These are phyloP conservation scores for Andrena haemorrhoa DNA, from an alignment of 2,888 invertebrate genomes.

Conservation along the genomic window DNA sequence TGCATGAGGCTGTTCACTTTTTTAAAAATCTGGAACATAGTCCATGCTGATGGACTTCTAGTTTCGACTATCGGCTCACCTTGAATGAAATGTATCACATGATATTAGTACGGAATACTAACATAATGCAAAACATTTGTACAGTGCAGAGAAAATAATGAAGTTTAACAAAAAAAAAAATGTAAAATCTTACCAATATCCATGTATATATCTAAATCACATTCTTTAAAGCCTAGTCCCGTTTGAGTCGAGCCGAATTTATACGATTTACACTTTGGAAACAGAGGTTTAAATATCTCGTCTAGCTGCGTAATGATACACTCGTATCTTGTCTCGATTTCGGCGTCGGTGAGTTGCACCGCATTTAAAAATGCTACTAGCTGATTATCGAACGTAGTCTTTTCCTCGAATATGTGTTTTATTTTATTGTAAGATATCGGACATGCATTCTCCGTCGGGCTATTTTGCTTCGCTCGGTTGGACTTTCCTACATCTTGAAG, in stretches of 20 bases:
- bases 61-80: slow-evolving; percentile 44
- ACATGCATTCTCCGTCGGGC: slow-evolving; percentile 30
- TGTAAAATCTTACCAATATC: slow-evolving; percentile 83
- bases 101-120: too few relatives aligned
- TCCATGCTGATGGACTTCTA: slow-evolving; percentile 44
- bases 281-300: slow-evolving; percentile 70
- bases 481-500: slow-evolving; percentile 6
- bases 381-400: slow-evolving; percentile 74
- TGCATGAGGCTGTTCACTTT: slow-evolving; percentile 84
- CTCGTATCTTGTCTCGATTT: slow-evolving; percentile 73
- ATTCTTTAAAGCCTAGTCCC: slow-evolving; percentile 89
- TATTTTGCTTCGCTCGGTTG: slow-evolving; percentile 1
- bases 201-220: slow-evolving; percentile 91
- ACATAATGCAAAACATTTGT: neutral
- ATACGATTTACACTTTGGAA: slow-evolving; percentile 82
- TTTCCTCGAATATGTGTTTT: slow-evolving; percentile 68
- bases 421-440: slow-evolving; percentile 72
- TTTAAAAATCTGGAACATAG: slow-evolving; percentile 76
- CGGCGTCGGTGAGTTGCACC: slow-evolving; percentile 69
- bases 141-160: neutral
- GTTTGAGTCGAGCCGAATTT: slow-evolving; percentile 92
- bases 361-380: slow-evolving; percentile 72
- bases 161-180: slow-evolving; percentile 45
- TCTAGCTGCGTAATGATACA: slow-evolving; percentile 71
- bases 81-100: slow-evolving; percentile 36